Conservation (phyloP, 2,888 invertebrate genomes). For the Cosmopolites sordidus region DNA sequence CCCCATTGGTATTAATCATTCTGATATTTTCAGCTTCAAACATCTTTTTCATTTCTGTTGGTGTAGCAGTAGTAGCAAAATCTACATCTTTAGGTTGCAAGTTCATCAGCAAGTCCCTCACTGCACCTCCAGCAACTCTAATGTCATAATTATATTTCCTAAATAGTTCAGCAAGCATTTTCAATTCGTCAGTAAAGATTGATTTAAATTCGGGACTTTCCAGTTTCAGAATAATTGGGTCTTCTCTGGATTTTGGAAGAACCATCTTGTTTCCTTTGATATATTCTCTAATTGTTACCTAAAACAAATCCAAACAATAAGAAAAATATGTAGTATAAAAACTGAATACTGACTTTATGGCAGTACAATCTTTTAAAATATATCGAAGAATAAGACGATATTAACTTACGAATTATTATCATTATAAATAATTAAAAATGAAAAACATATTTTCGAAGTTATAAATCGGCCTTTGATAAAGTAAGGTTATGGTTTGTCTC, state of each 20-base stretch:
- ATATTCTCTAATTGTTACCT: not conserved
- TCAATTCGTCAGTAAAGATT: slow-evolving; percentile 79
- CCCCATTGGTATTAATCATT: slow-evolving; percentile 89
- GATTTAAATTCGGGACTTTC: slow-evolving; percentile 70
- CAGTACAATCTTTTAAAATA: not conserved
- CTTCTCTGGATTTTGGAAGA: slow-evolving; percentile 49
- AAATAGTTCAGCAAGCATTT: slow-evolving; percentile 68
- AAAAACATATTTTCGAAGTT: not conserved
- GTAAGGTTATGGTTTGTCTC: too few species aligned
- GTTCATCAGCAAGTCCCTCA: slow-evolving; percentile 79
- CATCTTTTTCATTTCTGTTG: slow-evolving; percentile 92
- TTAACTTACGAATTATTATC: not conserved
- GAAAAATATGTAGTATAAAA: slow-evolving; percentile 7
- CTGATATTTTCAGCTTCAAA: slow-evolving; percentile 78
- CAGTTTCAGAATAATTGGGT: slow-evolving; percentile 64
- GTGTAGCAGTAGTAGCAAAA: slow-evolving; percentile 97
- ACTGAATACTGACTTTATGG: not conserved
- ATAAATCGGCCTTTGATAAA: not conserved
- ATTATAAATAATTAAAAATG: not conserved
- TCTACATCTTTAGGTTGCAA: slow-evolving; percentile 86
- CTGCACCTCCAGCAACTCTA: slow-evolving; percentile 95
- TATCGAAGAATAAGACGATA: not conserved
- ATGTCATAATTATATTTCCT: slow-evolving; percentile 78
- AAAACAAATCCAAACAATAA: not conserved
- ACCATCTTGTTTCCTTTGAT: slow-evolving; percentile 35